phyloP scores from a whole-genome alignment of 2,888 invertebrate species.

The Deilephila porcellus region DNA sequence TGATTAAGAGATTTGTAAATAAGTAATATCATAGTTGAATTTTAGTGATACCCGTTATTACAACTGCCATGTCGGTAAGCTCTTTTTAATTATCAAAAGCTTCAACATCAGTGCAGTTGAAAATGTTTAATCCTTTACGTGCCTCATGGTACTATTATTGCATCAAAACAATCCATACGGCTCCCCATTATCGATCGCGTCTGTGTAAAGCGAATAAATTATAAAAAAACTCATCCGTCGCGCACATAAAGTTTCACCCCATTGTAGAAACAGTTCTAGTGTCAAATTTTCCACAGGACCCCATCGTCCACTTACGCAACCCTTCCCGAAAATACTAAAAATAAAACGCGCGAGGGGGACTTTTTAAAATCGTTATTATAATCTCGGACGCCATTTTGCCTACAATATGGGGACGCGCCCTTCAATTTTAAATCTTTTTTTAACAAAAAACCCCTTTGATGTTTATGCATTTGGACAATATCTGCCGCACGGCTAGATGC shows the following conservation, averaged over 20 bases:
- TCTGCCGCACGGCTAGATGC: conserved; percentile 73
- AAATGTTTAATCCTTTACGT: neutral
- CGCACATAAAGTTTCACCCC: conserved; percentile 61
- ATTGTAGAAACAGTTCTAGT: conserved; percentile 73
- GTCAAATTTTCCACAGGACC: conserved; percentile 75
- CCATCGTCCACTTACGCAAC: conserved; percentile 79
- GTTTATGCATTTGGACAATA: conserved; percentile 82
- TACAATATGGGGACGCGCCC: conserved; percentile 78
- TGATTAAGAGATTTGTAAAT: no score
- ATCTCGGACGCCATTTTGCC: conserved; percentile 83
- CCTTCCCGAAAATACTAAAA: conserved; percentile 74
- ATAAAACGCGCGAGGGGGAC: conserved; percentile 68
- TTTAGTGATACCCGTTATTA: no score
- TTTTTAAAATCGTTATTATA: conserved; percentile 84
- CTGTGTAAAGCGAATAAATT: conserved; percentile 22
- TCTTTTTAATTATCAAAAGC: neutral
- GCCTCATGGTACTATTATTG: neutral
- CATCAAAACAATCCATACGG: neutral
- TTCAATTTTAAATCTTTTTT: conserved; percentile 81
- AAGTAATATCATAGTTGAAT: no score
- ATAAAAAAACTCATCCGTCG: conserved; percentile 18
- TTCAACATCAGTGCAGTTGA: neutral
- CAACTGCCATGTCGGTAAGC: no score
- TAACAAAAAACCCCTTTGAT: conserved; percentile 83
- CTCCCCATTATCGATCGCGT: conserved; percentile 18